Base-by-base conservation (phyloP, 1,140 invertebrate genomes). In the Elymnias hypermnestra region DNA sequence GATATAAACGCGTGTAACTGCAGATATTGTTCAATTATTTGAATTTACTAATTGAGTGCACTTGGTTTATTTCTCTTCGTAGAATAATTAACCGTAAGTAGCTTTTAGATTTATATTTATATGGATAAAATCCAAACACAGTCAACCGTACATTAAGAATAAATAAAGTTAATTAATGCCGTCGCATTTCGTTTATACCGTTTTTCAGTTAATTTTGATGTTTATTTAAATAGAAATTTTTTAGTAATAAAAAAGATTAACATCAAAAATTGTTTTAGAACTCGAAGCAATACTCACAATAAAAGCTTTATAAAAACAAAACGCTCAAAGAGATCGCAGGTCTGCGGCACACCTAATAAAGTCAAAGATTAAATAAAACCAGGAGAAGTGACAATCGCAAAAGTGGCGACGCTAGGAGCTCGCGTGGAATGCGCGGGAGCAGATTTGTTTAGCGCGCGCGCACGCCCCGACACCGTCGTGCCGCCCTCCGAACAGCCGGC, bases 401-500 rank as follows among this genome's bases (percentile, higher is more conserved):
- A 63, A 73, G 75, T 78, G 75, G 77, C 75, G 74, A 69, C 73
- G 41, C 28, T 70, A 58, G 63, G 72, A 25, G 65, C 68, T 54
- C 69, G 75, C 46, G 48, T 82, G 70, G 75, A 76, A 82, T 84
- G 81, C 77, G 77, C 74, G 46, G 72, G 78, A 74, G 74, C 76
- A 63, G 77, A 79, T 46, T 49, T 69, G 61, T 72, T 48, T 73
- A 76, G 73, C 69, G 66, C 66, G 70, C 75, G 73, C 64, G 65
- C 70, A 68, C 75, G 72, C 67, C 62, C 69, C 65, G 76, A 81
- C 58, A 51, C 63, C 47, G 65, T 61, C 66, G 73, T 83, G 79
- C 81, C 81, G 72, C 82, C 85, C 63, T 81, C 76, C 15, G 78
- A 81, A 45, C 79, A 78, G 54, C 68, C 78, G 56, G 75, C 81